Evolutionary conservation across 2,888 invertebrate species (phyloP), one percentile per base, ranked within the genome.

Genomic region (Tachystola acroxantha): DNA sequence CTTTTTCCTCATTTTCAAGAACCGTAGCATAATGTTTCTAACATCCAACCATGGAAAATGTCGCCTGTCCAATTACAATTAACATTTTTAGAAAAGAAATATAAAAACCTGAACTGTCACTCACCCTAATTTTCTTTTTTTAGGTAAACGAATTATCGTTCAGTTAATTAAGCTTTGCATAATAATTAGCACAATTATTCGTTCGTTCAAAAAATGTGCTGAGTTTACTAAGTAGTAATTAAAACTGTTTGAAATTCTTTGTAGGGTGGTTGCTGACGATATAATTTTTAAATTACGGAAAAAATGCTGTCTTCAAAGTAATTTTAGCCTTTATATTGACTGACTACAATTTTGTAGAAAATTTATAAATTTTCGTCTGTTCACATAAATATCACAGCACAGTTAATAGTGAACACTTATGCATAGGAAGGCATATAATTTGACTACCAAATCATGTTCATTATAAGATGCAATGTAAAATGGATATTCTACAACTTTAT

Each of bases 91-190:
- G n/a, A 24, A 14, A 32, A n/a, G n/a, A 37, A 25, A n/a, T 28
- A 14, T 37, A 27, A 12, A 7, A 34, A 49, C 47, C 47, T 45
- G 49, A 60, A 57, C 51, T 58, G 68, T 57, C 68, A 55, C 53
- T 57, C 55, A 55, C 53, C 58, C 55, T 56, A 68, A 67, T 69
- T 68, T 64, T 53, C 59, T 57, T 50, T 50, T n/a, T 60, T 26
- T 54, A 56, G 55, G 57, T 64, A 58, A 67, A 69, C 60, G 60
- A 67, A 64, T 71, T 67, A 64, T 54, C 62, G 56, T 60, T 53
- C 66, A 67, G 68, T 74, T 72, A 75, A 74, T 76, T 73, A 73
- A 66, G 72, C 71, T 81, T 82, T 80, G 73, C 79, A 81, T 81
- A 78, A 66, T 74, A 67, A 74, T 70, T 66, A 59, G 59, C 53